Evolutionary conservation across 2,113 vertebrate genomes (phyloP), one percentile per base, ranked within the genome.

Genomic region (Columbina picui): DNA sequence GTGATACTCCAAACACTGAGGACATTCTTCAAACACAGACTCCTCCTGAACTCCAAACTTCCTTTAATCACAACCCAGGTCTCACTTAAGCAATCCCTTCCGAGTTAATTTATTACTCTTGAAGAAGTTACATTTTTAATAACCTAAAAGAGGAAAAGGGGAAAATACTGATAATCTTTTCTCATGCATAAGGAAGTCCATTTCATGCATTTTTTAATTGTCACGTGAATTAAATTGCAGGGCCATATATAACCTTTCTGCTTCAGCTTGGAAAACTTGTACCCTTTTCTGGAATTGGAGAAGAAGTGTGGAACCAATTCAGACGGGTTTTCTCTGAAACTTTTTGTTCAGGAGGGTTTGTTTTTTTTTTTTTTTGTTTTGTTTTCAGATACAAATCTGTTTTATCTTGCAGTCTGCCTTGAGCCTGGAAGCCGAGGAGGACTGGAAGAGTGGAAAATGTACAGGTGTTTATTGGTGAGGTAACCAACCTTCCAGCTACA

Each of bases 121-220:
- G 86, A 93, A 93, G 63, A 80, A 90, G 53, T 71, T 97, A 87
- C 83, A 96, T 96, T 96, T 96, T 96, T 94, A 97, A 96, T 97
- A 92, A 94, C 52, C 43, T 53, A 43, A n/a, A 92, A 91, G 73
- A 94, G 79, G 79, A 88, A 95, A 93, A 86, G 73, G 57, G 49
- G 45, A 14, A 94, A 93, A 93, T 55, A 69, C 80, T 85, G 82
- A 85, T 96, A 87, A 89, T 89, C 76, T 95, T 86, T 88, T 78
- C 80, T 92, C 80, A 64, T 90, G 90, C 83, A 84, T 90, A 89
- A 92, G 65, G 69, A 94, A 93, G 83, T 86, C 63, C 7, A 3
- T 57, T 95, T 86, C 53, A 76, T 79, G 50, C 90, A 94, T 73
- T 86, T 96, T 95, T 89, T 93, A 96, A 92, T 75, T 95, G 80